Percentiles rank a stretch among this genome's conserved stretches.
phyloP scores from a whole-genome alignment of 1,140 invertebrate genomes.

The Psilanteris sp. region DNA sequence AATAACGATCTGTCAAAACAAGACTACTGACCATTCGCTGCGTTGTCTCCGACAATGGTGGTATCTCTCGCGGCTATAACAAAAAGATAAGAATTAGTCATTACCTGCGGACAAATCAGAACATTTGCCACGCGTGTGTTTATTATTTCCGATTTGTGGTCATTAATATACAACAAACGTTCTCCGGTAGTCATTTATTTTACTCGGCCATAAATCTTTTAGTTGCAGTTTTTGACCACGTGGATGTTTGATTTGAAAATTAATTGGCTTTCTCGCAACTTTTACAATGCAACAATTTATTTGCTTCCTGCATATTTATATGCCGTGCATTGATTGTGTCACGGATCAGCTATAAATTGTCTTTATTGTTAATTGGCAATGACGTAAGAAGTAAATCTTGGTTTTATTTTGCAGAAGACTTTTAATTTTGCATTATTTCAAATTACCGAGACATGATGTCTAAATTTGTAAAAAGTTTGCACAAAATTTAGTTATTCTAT shows the following conservation, averaged over 20 bases:
- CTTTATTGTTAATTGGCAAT: too few relatives aligned
- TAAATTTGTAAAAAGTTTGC: too few relatives aligned
- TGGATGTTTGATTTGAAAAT: constrained; percentile 46
- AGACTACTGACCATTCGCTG: constrained; percentile 69
- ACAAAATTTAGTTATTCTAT: too few relatives aligned
- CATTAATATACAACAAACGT: constrained; percentile 53
- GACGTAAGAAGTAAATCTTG: too few relatives aligned
- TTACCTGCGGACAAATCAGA: constrained; percentile 50
- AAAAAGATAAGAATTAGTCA: constrained; percentile 60
- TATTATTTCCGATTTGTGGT: constrained; percentile 52
- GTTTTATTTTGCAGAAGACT: too few relatives aligned
- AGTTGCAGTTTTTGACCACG: constrained; percentile 39
- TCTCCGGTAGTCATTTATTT: constrained; percentile 40
- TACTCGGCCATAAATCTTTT: constrained; percentile 47
- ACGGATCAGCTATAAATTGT: too few relatives aligned
- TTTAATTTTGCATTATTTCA: too few relatives aligned
- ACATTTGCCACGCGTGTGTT: constrained; percentile 56
- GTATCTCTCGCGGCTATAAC: constrained; percentile 49
- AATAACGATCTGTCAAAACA: constrained; percentile 75
- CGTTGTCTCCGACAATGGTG: constrained; percentile 61
- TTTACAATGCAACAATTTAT: constrained; percentile 32
- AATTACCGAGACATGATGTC: too few relatives aligned
- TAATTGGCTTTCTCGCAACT: constrained; percentile 34
- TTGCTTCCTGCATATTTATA: too few relatives aligned
- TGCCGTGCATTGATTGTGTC: too few relatives aligned